These are phyloP conservation scores for Heliconius hermathena DNA, from an alignment of 1,140 invertebrate genomes.

Conservation along the genomic window DNA sequence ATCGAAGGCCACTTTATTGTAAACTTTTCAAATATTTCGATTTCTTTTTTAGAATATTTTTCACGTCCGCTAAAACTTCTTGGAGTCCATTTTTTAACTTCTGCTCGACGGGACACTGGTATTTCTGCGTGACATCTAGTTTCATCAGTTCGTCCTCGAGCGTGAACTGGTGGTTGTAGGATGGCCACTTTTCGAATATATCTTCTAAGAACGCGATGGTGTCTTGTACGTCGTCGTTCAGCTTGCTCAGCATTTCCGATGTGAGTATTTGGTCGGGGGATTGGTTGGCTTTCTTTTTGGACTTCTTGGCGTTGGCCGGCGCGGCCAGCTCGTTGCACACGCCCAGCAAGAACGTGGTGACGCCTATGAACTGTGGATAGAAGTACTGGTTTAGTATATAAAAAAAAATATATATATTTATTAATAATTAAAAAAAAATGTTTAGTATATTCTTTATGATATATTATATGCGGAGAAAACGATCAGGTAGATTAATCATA, in stretches of 20 bases:
- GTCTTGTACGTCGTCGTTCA: constrained; percentile 60
- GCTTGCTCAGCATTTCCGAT: constrained; percentile 51
- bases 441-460: no score
- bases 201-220: constrained; percentile 54
- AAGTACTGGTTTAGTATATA: background rate
- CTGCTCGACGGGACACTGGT: constrained; percentile 54
- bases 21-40: constrained; percentile 67
- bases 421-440: no score
- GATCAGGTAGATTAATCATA: no score
- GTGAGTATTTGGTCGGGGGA: constrained; percentile 66
- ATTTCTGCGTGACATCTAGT: constrained; percentile 51
- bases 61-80: constrained; percentile 60
- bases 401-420: no score
- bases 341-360: constrained; percentile 64
- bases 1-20: constrained; percentile 51
- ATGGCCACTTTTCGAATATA: constrained; percentile 63
- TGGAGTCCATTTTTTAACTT: constrained; percentile 57
- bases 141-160: constrained; percentile 53
- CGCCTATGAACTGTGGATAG: constrained; percentile 64
- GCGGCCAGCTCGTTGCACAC: constrained; percentile 64
- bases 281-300: constrained; percentile 66
- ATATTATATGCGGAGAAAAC: no score
- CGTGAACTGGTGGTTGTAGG: constrained; percentile 49
- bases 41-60: constrained; percentile 68
- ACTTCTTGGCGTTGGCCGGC: constrained; percentile 60